Percentiles rank a stretch among this genome's conserved stretches.
phyloP scores from a whole-genome alignment of 2,113 vertebrate genomes.

The Hepsetus odoe region DNA sequence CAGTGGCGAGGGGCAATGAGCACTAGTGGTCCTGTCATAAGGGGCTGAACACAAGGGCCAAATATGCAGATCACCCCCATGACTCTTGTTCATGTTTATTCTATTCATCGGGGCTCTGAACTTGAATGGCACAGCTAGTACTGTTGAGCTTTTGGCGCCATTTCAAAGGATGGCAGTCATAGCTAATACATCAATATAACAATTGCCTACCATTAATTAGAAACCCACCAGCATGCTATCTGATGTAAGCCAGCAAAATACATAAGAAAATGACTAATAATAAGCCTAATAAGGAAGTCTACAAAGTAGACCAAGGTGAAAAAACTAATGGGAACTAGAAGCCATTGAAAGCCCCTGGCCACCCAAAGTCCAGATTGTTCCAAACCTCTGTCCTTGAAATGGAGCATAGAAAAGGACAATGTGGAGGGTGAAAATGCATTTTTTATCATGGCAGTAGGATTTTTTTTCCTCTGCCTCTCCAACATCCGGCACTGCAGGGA shows the following conservation, averaged over 20 bases:
- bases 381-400: background rate
- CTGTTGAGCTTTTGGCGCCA: slow-evolving; percentile 13
- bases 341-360: background rate
- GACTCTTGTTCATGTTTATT: slow-evolving; percentile 32
- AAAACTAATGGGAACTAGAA: background rate
- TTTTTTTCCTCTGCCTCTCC: slow-evolving; percentile 25
- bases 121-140: slow-evolving; percentile 36
- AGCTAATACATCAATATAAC: slow-evolving; percentile 28
- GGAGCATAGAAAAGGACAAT: background rate
- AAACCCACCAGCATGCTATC: background rate
- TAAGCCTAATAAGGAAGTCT: slow-evolving; percentile 4
- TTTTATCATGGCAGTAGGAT: background rate
- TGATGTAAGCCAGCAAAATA: background rate
- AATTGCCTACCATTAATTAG: slow-evolving; percentile 22
- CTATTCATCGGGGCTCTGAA: slow-evolving; percentile 15
- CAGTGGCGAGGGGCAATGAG: slow-evolving; percentile 11
- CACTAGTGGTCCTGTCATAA: slow-evolving; percentile 16
- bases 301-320: slow-evolving; percentile 4
- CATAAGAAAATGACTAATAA: slow-evolving; percentile 20
- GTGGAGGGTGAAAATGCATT: background rate
- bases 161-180: slow-evolving; percentile 32
- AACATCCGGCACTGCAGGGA: slow-evolving; percentile 51
- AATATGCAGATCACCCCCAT: slow-evolving; percentile 35
- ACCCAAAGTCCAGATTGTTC: background rate
- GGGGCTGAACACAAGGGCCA: slow-evolving; percentile 41